Conservation (phyloP, 2,888 invertebrate species). For the Auanema sp. region DNA sequence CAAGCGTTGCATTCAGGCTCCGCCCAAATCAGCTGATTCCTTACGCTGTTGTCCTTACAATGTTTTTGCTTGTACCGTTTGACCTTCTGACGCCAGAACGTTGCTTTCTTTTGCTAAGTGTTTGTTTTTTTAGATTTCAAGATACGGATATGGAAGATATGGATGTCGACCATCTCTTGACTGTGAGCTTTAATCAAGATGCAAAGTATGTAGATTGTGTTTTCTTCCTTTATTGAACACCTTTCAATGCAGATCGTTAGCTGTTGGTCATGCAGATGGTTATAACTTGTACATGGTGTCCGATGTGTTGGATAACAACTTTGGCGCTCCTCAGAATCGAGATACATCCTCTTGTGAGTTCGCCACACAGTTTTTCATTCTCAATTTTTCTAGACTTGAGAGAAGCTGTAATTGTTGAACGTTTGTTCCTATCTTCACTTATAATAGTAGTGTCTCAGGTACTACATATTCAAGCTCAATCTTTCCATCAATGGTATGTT, state of each 20-base stretch:
- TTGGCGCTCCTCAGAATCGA: conserved; percentile 26
- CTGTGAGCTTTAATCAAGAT: conserved; percentile 96
- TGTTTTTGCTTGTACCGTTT: conserved; percentile 9
- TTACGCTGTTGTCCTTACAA: no score
- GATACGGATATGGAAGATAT: conserved; percentile 14
- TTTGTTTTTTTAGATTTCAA: neutral
- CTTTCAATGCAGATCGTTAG: conserved; percentile 73
- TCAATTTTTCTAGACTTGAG: conserved; percentile 13
- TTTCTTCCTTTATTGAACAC: conserved; percentile 25
- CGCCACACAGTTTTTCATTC: neutral
- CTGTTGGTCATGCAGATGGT: conserved; percentile 87
- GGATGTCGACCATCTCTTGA: conserved; percentile 74
- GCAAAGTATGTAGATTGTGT: conserved; percentile 80
- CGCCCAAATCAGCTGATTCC: no score
- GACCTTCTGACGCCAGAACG: conserved; percentile 8
- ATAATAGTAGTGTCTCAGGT: conserved; percentile 83
- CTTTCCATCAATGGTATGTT: neutral
- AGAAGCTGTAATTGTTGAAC: conserved; percentile 74
- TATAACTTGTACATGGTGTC: conserved; percentile 86
- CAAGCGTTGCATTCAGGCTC: no score
- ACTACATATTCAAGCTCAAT: neutral
- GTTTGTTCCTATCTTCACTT: conserved; percentile 92
- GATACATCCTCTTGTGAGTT: conserved; percentile 23
- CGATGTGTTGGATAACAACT: conserved; percentile 69
- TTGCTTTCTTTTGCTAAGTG: conserved; percentile 5